A percentile compares a stretch with the other conserved stretches of the same genome.
Conservation (phyloP, 2,797 vertebrate genomes). For the Syngnathus rostellatus region DNA sequence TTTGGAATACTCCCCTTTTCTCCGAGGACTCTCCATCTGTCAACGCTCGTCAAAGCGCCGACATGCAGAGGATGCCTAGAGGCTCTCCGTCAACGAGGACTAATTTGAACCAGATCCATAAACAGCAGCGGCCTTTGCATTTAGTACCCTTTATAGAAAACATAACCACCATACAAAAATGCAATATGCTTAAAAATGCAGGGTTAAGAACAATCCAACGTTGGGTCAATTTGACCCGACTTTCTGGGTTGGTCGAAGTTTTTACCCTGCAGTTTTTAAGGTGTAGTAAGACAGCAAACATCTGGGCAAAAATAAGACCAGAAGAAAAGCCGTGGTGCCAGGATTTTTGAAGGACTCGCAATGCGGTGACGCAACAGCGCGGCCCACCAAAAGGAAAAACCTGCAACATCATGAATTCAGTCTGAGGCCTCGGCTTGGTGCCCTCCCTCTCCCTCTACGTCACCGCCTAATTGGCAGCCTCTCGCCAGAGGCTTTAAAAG, state of each 20-base stretch:
- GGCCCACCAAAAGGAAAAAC: neutral
- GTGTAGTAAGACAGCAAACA: too few species aligned
- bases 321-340: neutral
- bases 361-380: neutral
- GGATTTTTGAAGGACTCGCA: neutral
- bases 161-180: too few species aligned
- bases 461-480: slow-evolving; percentile 71
- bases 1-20: slow-evolving; percentile 5
- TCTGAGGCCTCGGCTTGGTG: slow-evolving; percentile 30
- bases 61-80: slow-evolving; percentile 28
- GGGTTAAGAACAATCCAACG: too few species aligned
- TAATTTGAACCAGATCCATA: slow-evolving; percentile 3
- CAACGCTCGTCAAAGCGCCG: slow-evolving; percentile 40
- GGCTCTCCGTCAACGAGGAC: neutral
- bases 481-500: slow-evolving; percentile 60
- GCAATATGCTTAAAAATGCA: too few species aligned
- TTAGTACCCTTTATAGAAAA: neutral
- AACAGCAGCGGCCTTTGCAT: neutral
- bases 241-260: too few species aligned
- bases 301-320: neutral
- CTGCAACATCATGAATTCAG: neutral
- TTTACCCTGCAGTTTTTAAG: too few species aligned
- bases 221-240: too few species aligned
- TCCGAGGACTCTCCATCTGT: slow-evolving; percentile 39
- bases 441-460: slow-evolving; percentile 70